These are phyloP conservation scores for Clarias magur DNA, from an alignment of 2,113 vertebrate genomes.

Conservation along the genomic window DNA sequence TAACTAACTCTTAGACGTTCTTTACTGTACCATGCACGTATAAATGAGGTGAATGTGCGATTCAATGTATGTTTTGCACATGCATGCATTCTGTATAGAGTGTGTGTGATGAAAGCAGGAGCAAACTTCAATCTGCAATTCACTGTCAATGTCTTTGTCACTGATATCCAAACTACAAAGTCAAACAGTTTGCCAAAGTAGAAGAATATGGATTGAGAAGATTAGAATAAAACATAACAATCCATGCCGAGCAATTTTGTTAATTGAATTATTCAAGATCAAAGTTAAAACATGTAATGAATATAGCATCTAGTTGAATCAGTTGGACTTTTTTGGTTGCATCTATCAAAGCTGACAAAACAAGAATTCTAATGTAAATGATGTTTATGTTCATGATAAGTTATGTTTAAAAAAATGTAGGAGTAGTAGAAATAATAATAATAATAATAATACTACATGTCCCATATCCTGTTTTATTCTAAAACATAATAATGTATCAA, in stretches of 20 bases:
- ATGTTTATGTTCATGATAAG: too few relatives aligned
- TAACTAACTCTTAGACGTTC: not conserved
- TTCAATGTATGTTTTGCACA: too few relatives aligned
- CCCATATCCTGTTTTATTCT: too few relatives aligned
- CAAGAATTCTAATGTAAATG: too few relatives aligned
- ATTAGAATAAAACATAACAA: not conserved
- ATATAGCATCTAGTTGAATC: not conserved
- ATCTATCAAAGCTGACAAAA: too few relatives aligned
- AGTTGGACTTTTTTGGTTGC: not conserved
- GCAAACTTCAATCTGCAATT: too few relatives aligned
- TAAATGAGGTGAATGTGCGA: not conserved
- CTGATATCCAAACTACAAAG: not conserved
- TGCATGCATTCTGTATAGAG: not conserved
- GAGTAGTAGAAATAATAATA: too few relatives aligned
- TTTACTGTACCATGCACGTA: not conserved
- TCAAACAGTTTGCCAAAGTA: not conserved
- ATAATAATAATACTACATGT: not conserved
- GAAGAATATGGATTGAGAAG: not conserved
- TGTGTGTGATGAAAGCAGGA: not conserved
- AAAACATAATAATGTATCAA: too few relatives aligned
- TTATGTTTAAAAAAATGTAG: too few relatives aligned
- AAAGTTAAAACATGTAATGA: not conserved
- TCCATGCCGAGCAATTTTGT: not conserved
- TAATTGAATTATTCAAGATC: not conserved
- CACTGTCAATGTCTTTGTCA: not conserved